Base-by-base conservation (phyloP, 2,888 invertebrate genomes). In the Hydrotaea cyrtoneurina region DNA sequence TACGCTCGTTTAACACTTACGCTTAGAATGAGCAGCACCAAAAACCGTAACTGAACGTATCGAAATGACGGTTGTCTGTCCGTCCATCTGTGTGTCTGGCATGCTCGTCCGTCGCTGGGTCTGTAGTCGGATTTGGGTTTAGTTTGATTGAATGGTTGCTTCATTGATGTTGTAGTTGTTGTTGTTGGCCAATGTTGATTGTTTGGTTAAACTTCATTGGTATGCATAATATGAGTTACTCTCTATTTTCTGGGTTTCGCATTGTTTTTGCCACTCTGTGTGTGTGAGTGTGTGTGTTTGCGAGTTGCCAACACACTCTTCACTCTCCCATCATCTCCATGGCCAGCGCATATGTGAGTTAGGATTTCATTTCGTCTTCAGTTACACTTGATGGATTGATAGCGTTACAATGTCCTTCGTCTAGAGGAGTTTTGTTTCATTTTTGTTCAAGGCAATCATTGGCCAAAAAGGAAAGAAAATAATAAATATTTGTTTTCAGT, bases 1-100 rank as follows among this genome's bases (percentile, higher is more conserved):
- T 74, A 85, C 82, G 85, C 82, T 85, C 82, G 77, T 85, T 85
- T 85, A 85, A 85, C 85, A 85, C 85, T 85, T 85, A 46, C 43
- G 69, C 69, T 69, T 46, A 69, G 23, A 69, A 69, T 66, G 66
- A 66, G 66, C 17, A 66, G 11, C 43, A 66, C n/a, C n/a, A n/a
- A n/a, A 21, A 39, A 43, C 17, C 10, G 17, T 15, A 15, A 4
- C 17, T n/a, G 39, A 62, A 62, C 55, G 23, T 57, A 21, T 21
- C 55, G 55, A 31, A 19, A 39, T 66, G 39, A 26, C 39, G 66
- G 43, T 66, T 15, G 64, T n/a, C 36, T 64, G 64, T 26, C 26
- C n/a, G 62, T 62, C 62, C 26, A 5, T 55, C 55, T 10, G 11
- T 19, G 19, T n/a, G 55, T 7, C 55, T 8, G 59, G 23, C 23